Evolutionary conservation across 2,888 invertebrate species (phyloP).

Genomic region (Theristus sp.): DNA sequence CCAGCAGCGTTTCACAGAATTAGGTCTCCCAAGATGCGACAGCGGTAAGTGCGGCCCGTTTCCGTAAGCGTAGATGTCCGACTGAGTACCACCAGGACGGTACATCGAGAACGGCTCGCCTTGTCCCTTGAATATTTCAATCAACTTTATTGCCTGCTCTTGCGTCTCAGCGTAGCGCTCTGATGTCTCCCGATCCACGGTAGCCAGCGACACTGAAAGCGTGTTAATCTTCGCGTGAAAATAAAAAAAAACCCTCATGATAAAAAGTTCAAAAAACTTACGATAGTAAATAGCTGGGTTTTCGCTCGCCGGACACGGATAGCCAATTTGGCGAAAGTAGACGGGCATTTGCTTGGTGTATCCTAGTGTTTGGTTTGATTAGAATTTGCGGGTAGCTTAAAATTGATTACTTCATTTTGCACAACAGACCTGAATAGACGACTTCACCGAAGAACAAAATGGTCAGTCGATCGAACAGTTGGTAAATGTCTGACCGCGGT

Average conservation of each 20-base stretch:
- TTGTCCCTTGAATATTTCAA: slow-evolving; percentile 61
- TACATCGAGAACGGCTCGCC: background rate
- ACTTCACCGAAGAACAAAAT: slow-evolving; percentile 63
- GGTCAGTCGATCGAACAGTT: slow-evolving; percentile 73
- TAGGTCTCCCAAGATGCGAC: slow-evolving; percentile 4
- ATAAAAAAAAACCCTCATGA: too few species aligned
- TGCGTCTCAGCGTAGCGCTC: slow-evolving; percentile 82
- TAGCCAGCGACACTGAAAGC: slow-evolving; percentile 50
- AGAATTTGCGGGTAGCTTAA: background rate
- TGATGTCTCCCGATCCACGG: slow-evolving; percentile 57
- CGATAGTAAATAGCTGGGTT: slow-evolving; percentile 95
- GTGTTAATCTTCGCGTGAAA: too few species aligned
- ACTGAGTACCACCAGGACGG: background rate
- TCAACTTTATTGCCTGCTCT: slow-evolving; percentile 71
- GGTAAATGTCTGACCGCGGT: slow-evolving; percentile 80
- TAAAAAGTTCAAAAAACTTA: slow-evolving; percentile 38
- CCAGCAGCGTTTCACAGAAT: background rate
- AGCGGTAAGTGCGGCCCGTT: slow-evolving; percentile 2
- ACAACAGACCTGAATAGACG: slow-evolving; percentile 39
- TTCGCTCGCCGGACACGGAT: slow-evolving; percentile 84
- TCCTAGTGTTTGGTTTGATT: slow-evolving; percentile 38
- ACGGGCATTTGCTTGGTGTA: slow-evolving; percentile 76
- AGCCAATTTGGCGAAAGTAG: slow-evolving; percentile 83
- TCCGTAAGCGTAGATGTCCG: slow-evolving; percentile 8
- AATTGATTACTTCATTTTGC: background rate